Conservation (phyloP, 1,140 invertebrate species). For the Aphelenchoides besseyi region DNA sequence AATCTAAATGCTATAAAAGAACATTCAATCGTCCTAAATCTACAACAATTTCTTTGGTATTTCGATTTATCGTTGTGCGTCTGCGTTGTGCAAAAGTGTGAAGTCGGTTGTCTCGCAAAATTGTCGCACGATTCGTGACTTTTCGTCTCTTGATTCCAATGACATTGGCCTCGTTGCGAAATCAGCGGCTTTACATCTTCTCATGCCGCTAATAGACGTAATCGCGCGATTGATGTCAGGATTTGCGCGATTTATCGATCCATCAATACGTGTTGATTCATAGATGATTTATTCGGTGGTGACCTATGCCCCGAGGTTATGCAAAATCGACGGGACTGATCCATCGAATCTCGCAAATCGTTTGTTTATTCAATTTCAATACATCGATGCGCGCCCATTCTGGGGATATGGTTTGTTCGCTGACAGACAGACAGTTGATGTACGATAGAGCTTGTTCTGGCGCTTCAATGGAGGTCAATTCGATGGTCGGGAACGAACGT, state of each 20-base stretch:
- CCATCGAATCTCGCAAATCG: too few relatives aligned
- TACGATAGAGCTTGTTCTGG: neutral
- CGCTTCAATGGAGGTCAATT: neutral
- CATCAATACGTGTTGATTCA: too few relatives aligned
- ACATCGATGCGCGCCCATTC: too few relatives aligned
- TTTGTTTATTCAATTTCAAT: too few relatives aligned
- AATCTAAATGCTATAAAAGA: neutral
- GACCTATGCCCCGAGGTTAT: too few relatives aligned
- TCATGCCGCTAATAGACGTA: too few relatives aligned
- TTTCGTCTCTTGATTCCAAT: neutral
- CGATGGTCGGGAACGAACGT: neutral
- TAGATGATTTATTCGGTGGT: too few relatives aligned
- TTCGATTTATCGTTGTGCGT: conserved; percentile 5
- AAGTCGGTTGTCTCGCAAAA: neutral
- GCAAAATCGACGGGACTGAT: too few relatives aligned
- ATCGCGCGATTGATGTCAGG: too few relatives aligned
- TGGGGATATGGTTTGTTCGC: too few relatives aligned
- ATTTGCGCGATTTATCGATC: too few relatives aligned
- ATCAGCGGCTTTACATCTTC: neutral
- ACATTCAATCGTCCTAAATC: neutral
- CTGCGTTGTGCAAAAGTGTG: neutral
- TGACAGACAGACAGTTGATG: too few relatives aligned
- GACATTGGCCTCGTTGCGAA: neutral
- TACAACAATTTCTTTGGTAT: neutral
- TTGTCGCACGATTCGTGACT: neutral